Evolutionary conservation across 2,888 invertebrate species (phyloP), one percentile per base, ranked within the genome.

Genomic region (Paralinhomoeus sp.): DNA sequence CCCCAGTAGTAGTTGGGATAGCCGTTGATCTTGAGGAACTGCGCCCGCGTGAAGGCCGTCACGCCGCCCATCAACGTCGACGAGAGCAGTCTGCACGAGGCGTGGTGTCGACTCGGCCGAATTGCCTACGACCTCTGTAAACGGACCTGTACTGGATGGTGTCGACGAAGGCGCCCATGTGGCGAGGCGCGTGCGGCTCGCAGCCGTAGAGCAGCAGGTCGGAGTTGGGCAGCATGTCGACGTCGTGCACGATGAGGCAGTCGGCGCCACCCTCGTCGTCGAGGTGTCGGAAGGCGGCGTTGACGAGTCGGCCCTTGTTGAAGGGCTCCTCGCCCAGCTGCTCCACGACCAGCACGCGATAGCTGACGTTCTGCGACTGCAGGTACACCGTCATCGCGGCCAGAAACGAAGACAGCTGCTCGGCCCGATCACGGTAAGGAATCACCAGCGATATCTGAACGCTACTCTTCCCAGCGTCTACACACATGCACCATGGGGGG

Each of bases 21-120:
- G n/a, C 69, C 69, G 49, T 69, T 69, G 27, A 69, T 62, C n/a
- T 53, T 53, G n/a, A 54, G 49, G 41, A 63, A 62, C 47, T 66
- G 65, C 17, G 59, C 57, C 43, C 58, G 56, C 37, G 59, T 63
- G 22, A 67, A 53, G 17, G 67, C 64, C 37, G 65, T 51, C 17
- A 65, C 67, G 12, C 67, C 67, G 20, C 67, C 67, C 33, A 63
- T 64, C 44, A 64, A 61, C 47, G 65, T 65, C 47, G 63, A 61
- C 52, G 64, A 67, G 65, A 66, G 64, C 24, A 66, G 55, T 50
- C 54, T 53, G 27, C 7, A 27, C 5, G 12, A 9, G 5, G 7
- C 5, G 12, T 12, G 7, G 12, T 27, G 5, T 27, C 27, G 27
- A 27, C 27, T n/a, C n/a, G n/a, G n/a, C n/a, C n/a, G n/a, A n/a